Base-by-base conservation (phyloP, 2,113 vertebrate genomes). In the Girardinichthys multiradiatus region DNA sequence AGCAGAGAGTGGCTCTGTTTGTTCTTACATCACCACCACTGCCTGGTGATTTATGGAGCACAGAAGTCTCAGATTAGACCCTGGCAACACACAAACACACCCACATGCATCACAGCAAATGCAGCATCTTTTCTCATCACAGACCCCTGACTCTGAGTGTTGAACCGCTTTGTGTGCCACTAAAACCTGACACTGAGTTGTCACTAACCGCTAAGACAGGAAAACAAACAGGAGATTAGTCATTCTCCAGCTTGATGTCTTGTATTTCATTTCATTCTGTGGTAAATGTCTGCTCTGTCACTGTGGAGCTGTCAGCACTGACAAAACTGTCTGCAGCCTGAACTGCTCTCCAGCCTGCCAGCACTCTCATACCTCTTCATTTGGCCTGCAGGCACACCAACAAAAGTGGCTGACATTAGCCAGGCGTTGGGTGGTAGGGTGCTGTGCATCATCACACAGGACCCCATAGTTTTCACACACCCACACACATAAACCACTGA, bases 11-110 rank as follows among this genome's bases (percentile, higher is more conserved):
- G 48, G 86, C 84, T 84, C 80, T 90, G 88, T 94, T 93, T 93
- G 93, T 78, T 88, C 90, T 93, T 90, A 91, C 90, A 90, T 94
- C 92, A 93, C 72, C 19, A 67, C 79, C 65, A 81, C 84, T 86
- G 91, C 84, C 65, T 88, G 83, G 80, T 92, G 90, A 91, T 94
- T 93, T 94, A 94, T 92, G 78, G 84, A 87, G 87, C 82, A 92
- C 89, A 94, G 92, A 94, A 91, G 87, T 91, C 90, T 92, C 82
- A 70, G 81, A 90, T 89, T 87, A 91, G 85, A 91, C 85, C 87
- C 83, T 84, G 80, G 89, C 88, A 84, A 87, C 89, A 84, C 63
- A 61, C 30, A 79, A 31, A 73, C 65, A 81, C 63, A 74, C 54
- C 51, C 57, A 74, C 68, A 68, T 63, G 15, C 80, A 79, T 86